Base-by-base conservation (phyloP, 2,797 vertebrate species). In the Okamejei kenojei region DNA sequence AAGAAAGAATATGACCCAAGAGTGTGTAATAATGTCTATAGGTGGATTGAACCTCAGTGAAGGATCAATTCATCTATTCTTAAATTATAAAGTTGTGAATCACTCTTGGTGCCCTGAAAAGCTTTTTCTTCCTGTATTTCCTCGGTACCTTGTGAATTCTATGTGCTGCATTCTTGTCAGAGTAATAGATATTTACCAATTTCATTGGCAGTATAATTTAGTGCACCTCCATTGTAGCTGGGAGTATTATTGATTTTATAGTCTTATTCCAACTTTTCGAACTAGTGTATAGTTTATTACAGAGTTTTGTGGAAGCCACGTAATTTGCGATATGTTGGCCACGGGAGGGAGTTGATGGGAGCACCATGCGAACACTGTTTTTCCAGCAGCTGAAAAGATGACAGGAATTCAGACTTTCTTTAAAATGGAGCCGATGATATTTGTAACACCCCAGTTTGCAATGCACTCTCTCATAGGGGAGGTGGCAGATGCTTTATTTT, bases 1-100 rank as follows among this genome's bases (percentile, higher is more conserved):
- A 80, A 93, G 19, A 76, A 38, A 76, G 90, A 92, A 92, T 54
- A 92, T 54, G 23, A 92, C 38, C 84, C 90, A 35, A 7, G 21
- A 54, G 45, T 74, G 9, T 76, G 38, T 76, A 23, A 29, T 76
- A 23, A 15, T 29, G 26, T 26, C 29, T 92, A 2, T 58, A 26
- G 23, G 71, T 76, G 5, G 54, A 26, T 54, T 92, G 29, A 92
- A 76, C 23, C 23, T 29, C 19, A n/a, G 23, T 73, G 88, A 73
- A 91, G 38, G 38, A 26, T 92, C 76, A 92, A 29, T 76, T 74
- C 38, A 58, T 17, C 38, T n/a, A 7, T 23, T 17, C 90, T n/a
- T 26, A 74, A 74, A 74, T 74, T 74, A 74, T 7, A 54, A 45
- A 13, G 23, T 23, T 74, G 5, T 68, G 63, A 90, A 23, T 92